Evolutionary conservation across 2,797 vertebrate genomes (phyloP).

Genomic region (Myoxocephalus aenaeus): DNA sequence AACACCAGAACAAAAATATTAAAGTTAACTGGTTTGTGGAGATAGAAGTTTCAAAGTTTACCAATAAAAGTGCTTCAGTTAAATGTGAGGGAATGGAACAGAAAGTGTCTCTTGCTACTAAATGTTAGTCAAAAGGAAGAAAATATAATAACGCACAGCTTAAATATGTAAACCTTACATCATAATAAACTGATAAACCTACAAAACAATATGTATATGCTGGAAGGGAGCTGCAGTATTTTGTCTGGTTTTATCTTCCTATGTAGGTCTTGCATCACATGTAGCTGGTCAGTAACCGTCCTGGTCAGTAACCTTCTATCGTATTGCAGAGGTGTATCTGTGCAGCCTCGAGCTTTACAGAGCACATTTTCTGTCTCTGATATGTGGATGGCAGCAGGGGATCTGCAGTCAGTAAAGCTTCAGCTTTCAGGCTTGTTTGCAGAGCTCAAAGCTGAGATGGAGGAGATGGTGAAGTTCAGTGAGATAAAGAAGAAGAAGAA

Average conservation of each 20-base stretch:
- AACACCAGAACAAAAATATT: not conserved
- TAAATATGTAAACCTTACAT: not conserved
- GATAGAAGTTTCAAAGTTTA: not conserved
- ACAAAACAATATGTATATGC: not conserved
- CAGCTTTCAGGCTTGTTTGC: slow-evolving; percentile 62
- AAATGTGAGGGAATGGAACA: not conserved
- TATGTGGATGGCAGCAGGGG: slow-evolving; percentile 62
- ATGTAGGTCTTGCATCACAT: slow-evolving; percentile 11
- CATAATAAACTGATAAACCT: not conserved
- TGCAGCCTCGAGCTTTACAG: slow-evolving; percentile 44
- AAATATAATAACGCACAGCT: not conserved
- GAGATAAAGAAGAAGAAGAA: slow-evolving; percentile 34
- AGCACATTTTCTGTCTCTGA: slow-evolving; percentile 46
- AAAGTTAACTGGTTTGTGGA: not conserved
- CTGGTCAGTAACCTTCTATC: slow-evolving; percentile 30
- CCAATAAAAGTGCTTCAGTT: not conserved
- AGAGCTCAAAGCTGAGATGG: slow-evolving; percentile 63
- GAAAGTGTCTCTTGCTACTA: not conserved
- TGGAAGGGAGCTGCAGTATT: not conserved
- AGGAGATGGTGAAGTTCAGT: slow-evolving; percentile 34
- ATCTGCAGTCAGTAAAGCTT: slow-evolving; percentile 62
- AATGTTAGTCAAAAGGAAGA: not conserved
- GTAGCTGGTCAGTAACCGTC: slow-evolving; percentile 33
- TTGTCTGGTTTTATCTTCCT: slow-evolving; percentile 2
- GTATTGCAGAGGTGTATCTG: slow-evolving; percentile 38